A percentile compares a stretch with the other conserved stretches of the same genome.
Evolutionary conservation across 2,888 invertebrate genomes (phyloP).

Genomic region (Drosophila atripex): DNA sequence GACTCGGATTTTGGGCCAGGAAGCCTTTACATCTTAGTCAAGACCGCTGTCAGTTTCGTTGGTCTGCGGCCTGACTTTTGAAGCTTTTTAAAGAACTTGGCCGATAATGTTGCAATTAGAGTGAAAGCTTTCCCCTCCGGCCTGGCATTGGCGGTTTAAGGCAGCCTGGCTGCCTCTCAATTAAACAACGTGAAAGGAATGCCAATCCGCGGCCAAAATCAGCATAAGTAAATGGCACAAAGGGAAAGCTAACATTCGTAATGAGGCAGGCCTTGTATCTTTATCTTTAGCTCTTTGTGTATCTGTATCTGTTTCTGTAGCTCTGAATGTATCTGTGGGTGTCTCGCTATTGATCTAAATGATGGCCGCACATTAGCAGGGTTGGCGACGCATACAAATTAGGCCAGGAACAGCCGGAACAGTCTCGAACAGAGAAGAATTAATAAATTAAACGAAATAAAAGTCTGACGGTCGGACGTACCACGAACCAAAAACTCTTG

Average conservation of each 20-base stretch:
- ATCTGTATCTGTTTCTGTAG: constrained; percentile 22
- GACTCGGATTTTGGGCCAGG: constrained; percentile 10
- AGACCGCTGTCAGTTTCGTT: constrained; percentile 70
- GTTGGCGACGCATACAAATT: constrained; percentile 74
- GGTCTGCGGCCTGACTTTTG: constrained; percentile 31
- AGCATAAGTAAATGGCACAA: constrained; percentile 70
- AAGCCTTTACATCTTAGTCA: constrained; percentile 52
- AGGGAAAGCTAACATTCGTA: constrained; percentile 50
- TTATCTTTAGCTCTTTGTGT: constrained; percentile 23
- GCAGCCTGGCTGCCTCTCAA: constrained; percentile 57
- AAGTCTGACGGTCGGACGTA: constrained; percentile 43
- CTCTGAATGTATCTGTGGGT: constrained; percentile 37
- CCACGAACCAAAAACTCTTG: neutral
- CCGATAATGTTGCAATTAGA: constrained; percentile 75
- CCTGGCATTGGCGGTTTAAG: constrained; percentile 29
- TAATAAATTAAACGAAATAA: constrained; percentile 73
- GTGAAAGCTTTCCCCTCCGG: constrained; percentile 74
- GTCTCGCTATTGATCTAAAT: constrained; percentile 71
- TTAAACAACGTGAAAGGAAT: constrained; percentile 45
- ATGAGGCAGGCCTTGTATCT: constrained; percentile 36
- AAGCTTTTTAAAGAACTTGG: constrained; percentile 44
- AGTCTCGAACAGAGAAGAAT: constrained; percentile 50
- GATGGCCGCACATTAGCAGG: constrained; percentile 73
- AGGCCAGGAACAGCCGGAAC: constrained; percentile 33
- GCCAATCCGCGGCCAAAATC: constrained; percentile 51